phyloP scores from a whole-genome alignment of 2,888 invertebrate genomes.

The Platypus cylindrus region DNA sequence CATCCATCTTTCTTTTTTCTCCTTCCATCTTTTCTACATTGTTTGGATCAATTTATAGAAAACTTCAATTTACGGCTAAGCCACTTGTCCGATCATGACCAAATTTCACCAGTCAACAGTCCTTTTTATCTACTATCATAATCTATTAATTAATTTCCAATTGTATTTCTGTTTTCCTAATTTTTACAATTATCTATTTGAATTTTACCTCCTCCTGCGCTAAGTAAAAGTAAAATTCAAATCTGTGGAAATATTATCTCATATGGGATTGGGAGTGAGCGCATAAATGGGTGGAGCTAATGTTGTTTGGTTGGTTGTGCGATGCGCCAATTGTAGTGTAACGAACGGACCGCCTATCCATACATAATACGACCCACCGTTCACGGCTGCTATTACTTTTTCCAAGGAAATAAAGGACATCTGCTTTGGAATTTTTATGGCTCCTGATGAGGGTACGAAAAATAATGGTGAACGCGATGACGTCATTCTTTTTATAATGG shows the following conservation, averaged over 20 bases:
- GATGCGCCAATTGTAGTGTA: constrained; percentile 13
- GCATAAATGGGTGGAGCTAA: constrained; percentile 15
- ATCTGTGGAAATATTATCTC: too few relatives aligned
- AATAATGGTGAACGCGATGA: constrained; percentile 14
- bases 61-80: too few relatives aligned
- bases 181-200: too few relatives aligned
- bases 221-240: too few relatives aligned
- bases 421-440: constrained; percentile 16
- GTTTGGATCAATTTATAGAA: too few relatives aligned
- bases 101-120: constrained; percentile 2
- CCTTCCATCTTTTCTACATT: too few relatives aligned
- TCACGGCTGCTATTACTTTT: constrained; percentile 14
- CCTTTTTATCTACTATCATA: constrained; percentile 5
- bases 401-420: constrained; percentile 16
- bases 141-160: too few relatives aligned
- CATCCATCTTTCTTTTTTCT: too few relatives aligned
- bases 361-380: constrained; percentile 13
- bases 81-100: background rate
- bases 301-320: constrained; percentile 12
- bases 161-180: too few relatives aligned
- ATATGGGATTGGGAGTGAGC: constrained; percentile 12
- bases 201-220: too few relatives aligned
- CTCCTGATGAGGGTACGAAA: constrained; percentile 14
- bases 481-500: too few relatives aligned
- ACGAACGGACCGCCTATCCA: too few relatives aligned